A percentile compares a stretch with the other conserved stretches of the same genome.
Conservation (phyloP, 2,113 vertebrate species). For the Vulpes lagopus region DNA sequence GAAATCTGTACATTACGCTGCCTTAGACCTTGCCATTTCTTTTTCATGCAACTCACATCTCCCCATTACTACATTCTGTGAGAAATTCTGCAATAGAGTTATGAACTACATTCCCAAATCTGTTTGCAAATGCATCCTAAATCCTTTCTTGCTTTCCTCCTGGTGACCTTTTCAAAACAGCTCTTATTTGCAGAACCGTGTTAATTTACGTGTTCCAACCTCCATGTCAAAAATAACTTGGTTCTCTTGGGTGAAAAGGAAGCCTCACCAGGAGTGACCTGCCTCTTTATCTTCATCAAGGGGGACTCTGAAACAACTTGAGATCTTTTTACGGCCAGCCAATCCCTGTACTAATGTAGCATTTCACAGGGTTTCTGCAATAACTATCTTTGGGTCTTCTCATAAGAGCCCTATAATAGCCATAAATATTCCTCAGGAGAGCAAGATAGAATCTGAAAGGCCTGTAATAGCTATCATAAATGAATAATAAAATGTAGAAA, state of each 20-base stretch:
- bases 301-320: conserved; percentile 87
- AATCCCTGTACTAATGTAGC: conserved; percentile 87
- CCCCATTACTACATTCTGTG: neutral
- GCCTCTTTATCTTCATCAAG: conserved; percentile 87
- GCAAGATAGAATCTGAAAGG: conserved; percentile 89
- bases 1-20: neutral
- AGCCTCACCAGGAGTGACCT: conserved; percentile 78
- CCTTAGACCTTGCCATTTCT: neutral
- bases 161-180: conserved; percentile 71
- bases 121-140: conserved; percentile 25
- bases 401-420: conserved; percentile 90
- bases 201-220: conserved; percentile 76
- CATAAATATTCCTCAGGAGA: conserved; percentile 91
- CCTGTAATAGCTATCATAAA: conserved; percentile 91
- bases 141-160: conserved; percentile 36
- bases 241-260: conserved; percentile 80
- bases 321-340: conserved; percentile 88
- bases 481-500: conserved; percentile 92
- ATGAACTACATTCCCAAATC: conserved; percentile 40
- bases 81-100: conserved; percentile 41
- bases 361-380: conserved; percentile 88
- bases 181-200: conserved; percentile 73
- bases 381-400: conserved; percentile 90
- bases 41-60: neutral
- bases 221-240: conserved; percentile 76